Percentiles rank a stretch among this genome's conserved stretches.
Evolutionary conservation across 2,888 invertebrate genomes (phyloP).

Genomic region (Odontothrips loti): DNA sequence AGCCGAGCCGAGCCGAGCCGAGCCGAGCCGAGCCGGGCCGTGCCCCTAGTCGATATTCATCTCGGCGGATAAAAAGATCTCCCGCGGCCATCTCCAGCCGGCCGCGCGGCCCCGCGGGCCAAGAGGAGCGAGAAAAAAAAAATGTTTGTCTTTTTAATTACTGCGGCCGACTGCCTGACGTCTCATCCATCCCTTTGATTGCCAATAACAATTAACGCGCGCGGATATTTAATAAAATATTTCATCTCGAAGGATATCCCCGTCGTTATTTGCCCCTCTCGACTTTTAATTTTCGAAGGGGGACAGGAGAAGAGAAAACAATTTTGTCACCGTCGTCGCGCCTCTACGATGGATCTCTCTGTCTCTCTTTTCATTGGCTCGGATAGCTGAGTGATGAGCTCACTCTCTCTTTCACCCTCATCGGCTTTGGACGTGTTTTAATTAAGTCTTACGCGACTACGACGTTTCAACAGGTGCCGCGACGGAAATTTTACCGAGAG

Average conservation of each 20-base stretch:
- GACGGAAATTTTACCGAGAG: not conserved
- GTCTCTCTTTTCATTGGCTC: not conserved
- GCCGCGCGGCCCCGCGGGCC: not conserved
- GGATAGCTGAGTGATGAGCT: not conserved
- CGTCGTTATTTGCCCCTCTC: not conserved
- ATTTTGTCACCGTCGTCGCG: constrained; percentile 1
- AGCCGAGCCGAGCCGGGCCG: not conserved
- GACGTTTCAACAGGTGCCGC: constrained; percentile 17
- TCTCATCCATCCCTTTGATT: constrained; percentile 3
- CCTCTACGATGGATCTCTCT: not conserved
- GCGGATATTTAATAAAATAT: constrained; percentile 17
- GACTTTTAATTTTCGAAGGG: constrained; percentile 13
- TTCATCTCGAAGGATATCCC: not conserved
- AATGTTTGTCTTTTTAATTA: constrained; percentile 25
- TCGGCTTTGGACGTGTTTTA: constrained; percentile 20
- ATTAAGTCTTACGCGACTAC: not conserved
- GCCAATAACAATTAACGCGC: constrained; percentile 22
- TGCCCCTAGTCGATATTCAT: constrained; percentile 22
- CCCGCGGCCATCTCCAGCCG: not conserved
- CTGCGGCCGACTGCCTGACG: not conserved
- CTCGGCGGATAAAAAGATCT: not conserved
- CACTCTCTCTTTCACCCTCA: constrained; percentile 10
- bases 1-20: too few relatives aligned
- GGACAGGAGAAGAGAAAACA: not conserved
- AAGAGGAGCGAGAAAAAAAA: not conserved